Evolutionary conservation across 1,140 invertebrate species (phyloP).

Genomic region (Drosophila navojoa): DNA sequence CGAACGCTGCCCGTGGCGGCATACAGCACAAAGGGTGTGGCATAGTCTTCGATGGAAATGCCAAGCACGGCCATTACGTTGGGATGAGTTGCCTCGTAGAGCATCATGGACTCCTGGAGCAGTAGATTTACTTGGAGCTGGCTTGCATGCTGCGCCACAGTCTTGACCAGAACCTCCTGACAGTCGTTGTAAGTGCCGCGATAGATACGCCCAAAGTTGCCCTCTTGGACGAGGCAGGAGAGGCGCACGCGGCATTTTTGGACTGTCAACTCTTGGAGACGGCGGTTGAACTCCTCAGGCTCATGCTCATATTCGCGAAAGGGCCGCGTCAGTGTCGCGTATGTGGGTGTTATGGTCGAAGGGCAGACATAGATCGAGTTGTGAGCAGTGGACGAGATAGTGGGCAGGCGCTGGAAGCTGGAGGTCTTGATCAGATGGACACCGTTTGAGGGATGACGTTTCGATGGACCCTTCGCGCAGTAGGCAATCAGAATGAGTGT

Average conservation of each 20-base stretch:
- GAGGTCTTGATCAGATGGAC: constrained; percentile 81
- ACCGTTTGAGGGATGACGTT: constrained; percentile 73
- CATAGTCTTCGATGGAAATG: constrained; percentile 94
- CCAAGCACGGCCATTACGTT: constrained; percentile 93
- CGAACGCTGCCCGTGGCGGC: constrained; percentile 90
- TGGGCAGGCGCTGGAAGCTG: constrained; percentile 80
- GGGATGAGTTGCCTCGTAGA: constrained; percentile 93
- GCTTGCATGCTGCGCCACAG: constrained; percentile 88
- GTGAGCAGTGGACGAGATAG: constrained; percentile 77
- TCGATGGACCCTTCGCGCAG: constrained; percentile 80
- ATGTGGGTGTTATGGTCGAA: constrained; percentile 77
- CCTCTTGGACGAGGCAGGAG: constrained; percentile 91
- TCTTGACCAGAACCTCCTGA: constrained; percentile 94
- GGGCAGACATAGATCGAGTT: constrained; percentile 83
- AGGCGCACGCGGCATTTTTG: constrained; percentile 89
- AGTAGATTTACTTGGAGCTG: constrained; percentile 92
- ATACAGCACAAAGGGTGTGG: constrained; percentile 94
- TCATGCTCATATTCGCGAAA: constrained; percentile 83
- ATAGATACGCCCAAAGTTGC: constrained; percentile 96
- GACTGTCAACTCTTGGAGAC: constrained; percentile 81
- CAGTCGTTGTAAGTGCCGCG: constrained; percentile 91
- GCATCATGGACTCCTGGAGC: constrained; percentile 93
- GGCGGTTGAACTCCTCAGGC: constrained; percentile 83
- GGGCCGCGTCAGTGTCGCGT: constrained; percentile 79
- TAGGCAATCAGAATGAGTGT: constrained; percentile 80